Evolutionary conservation across 2,797 vertebrate genomes (phyloP), one percentile per base, ranked within the genome.

Genomic region (Chiroxiphia lanceolata): DNA sequence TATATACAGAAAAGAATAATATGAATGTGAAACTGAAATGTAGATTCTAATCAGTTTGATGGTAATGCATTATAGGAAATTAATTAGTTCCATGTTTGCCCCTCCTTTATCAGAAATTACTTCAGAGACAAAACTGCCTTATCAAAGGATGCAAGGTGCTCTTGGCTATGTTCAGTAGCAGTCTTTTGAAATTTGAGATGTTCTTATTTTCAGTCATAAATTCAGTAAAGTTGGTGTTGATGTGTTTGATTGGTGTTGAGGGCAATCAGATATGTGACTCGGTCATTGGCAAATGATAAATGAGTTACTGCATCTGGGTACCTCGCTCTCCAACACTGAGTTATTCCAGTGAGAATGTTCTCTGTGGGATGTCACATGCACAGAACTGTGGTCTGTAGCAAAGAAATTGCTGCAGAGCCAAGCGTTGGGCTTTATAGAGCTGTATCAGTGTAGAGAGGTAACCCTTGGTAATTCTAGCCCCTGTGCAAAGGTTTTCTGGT

Each of bases 291-390:
- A n/a, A 4, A 18, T 19, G 42, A 6, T 45, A 60, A 19, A 18
- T 16, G n/a, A 40, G 16, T 59, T 76, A 3, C 0, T 14, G 19
- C 4, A 0, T 20, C 31, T 19, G 56, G 18, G 4, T 57, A 20
- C 36, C 8, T 1, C 7, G 33, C 19, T 77, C 4, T 51, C 22
- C 45, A 21, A 0, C 23, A 2, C 27, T 16, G 56, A 74, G 25
- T 18, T 18, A 1, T 45, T 82, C 11, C 38, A 3, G 29, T 20
- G 53, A 38, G 57, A 31, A 3, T 54, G 29, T 45, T 63, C 31
- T 44, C 44, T 38, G 36, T 16, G 36, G 0, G 34, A 6, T 29
- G 50, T 34, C 67, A 34, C 20, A 3, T 27, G 19, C 12, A 15
- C 6, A 5, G 42, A 18, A 3, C 34, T 60, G 15, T 2, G 1